phyloP scores from a whole-genome alignment of 1,140 invertebrate genomes.

The Nasonia vitripennis region DNA sequence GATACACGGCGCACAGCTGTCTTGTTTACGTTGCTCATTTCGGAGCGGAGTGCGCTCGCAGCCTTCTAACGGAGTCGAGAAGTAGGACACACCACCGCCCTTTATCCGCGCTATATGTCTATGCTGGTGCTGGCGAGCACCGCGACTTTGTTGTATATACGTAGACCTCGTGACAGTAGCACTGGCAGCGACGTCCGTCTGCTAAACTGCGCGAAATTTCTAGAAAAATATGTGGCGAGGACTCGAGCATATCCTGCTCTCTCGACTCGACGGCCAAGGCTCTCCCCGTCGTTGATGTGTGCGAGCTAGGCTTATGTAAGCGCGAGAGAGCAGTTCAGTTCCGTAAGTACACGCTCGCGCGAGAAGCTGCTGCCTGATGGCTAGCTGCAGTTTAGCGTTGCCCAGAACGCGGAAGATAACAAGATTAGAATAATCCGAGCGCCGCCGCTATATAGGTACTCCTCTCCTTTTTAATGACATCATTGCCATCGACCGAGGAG shows the following conservation, averaged over 20 bases:
- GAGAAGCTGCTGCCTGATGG: background rate
- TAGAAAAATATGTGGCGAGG: slow-evolving; percentile 8
- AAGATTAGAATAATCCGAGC: slow-evolving; percentile 44
- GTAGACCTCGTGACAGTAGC: background rate
- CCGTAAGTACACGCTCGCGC: background rate
- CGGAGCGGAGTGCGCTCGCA: no score
- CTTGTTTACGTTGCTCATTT: slow-evolving; percentile 42
- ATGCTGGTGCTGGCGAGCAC: no score
- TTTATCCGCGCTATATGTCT: background rate
- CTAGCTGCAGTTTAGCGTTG: slow-evolving; percentile 8
- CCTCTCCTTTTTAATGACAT: slow-evolving; percentile 46
- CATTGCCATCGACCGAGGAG: slow-evolving; percentile 39
- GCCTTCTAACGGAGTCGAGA: background rate
- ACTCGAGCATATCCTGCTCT: background rate
- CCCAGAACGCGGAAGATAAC: slow-evolving; percentile 46
- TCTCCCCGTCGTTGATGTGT: background rate
- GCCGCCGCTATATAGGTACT: slow-evolving; percentile 5
- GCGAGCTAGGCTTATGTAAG: slow-evolving; percentile 27
- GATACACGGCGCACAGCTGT: slow-evolving; percentile 16
- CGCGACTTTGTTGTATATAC: background rate
- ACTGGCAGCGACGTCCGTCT: background rate
- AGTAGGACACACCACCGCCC: background rate
- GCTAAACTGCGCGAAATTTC: slow-evolving; percentile 36
- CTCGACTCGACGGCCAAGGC: no score
- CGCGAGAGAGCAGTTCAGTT: background rate